These are phyloP conservation scores for Nannoperca australis DNA, from an alignment of 2,797 vertebrate genomes.

Conservation along the genomic window DNA sequence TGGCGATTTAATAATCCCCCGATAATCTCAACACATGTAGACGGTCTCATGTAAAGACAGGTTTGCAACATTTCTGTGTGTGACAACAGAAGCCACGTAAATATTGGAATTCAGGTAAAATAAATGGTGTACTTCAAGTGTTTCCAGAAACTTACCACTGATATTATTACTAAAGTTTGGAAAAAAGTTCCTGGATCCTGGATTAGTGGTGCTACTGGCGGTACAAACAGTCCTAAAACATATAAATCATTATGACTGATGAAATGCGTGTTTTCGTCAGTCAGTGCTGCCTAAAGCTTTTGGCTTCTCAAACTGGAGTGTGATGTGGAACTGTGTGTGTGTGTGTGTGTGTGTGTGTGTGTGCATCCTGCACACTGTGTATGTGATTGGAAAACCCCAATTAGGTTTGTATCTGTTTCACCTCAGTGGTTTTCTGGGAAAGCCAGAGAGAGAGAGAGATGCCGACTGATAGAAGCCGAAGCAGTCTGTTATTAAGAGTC, in stretches of 20 bases:
- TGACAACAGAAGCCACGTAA: not conserved
- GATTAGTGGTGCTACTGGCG: slow-evolving; percentile 1
- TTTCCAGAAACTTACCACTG: not conserved
- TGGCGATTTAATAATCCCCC: slow-evolving; percentile 40
- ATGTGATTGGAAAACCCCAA: slow-evolving; percentile 49
- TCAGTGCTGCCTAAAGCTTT: not conserved
- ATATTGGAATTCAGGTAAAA: not conserved
- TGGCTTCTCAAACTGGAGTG: not conserved
- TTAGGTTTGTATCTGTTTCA: slow-evolving; percentile 57
- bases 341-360: slow-evolving; percentile 6
- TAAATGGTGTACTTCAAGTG: not conserved
- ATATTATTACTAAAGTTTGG: not conserved
- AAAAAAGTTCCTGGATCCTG: not conserved
- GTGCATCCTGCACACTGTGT: slow-evolving; percentile 10
- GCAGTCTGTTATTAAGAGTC: slow-evolving; percentile 40
- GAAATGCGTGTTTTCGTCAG: not conserved
- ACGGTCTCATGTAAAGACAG: slow-evolving; percentile 22
- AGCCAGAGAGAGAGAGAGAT: slow-evolving; percentile 29
- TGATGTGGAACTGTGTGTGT: not conserved
- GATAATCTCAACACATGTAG: slow-evolving; percentile 26
- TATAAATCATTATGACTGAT: not conserved
- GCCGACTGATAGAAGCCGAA: slow-evolving; percentile 31
- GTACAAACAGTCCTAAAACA: not conserved
- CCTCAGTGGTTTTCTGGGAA: slow-evolving; percentile 50
- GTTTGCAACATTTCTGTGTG: slow-evolving; percentile 9